Evolutionary conservation across 2,797 vertebrate genomes (phyloP), one percentile per base, ranked within the genome.

Genomic region (Thripadectes ignobilis): DNA sequence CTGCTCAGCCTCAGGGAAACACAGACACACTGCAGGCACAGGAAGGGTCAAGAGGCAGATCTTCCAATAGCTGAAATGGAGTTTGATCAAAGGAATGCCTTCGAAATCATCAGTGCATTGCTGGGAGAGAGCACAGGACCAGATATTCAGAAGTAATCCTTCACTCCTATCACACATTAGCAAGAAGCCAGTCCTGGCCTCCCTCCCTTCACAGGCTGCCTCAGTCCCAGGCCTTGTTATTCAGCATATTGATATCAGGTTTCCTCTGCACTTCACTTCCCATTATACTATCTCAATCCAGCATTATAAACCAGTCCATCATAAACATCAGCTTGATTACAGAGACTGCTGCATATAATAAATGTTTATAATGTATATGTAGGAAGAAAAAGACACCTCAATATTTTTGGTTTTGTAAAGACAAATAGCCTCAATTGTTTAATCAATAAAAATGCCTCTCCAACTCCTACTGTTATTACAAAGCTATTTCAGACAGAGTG

Each of bases 361-460:
- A 97, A 97, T 92, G 97, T 78, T 91, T 27, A 65, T 87, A 94
- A 96, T 76, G 88, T 27, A 32, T 39, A 95, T 3, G 52, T 69
- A 83, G 92, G 95, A 94, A 97, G 91, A 81, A 87, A 96, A 45
- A 97, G 97, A 97, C 97, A 97, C 96, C 95, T 97, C 97, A 84
- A 36, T 95, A 89, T 95, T 98, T 98, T 97, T 88, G 75, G 75
- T 79, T 97, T 93, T 92, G 92, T 95, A 96, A 97, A 98, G 97
- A 98, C 95, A 98, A 97, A 98, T 97, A 34, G 59, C 93, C 96
- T 96, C 97, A n/a, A 97, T 98, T 97, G 97, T 94, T 97, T 98
- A 97, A 98, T 98, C 98, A 98, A 98, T 98, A 98, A 97, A 97
- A 98, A 97, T 97, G 97, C 96, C 97, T 97, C 95, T 98, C 94